phyloP scores from a whole-genome alignment of 2,797 vertebrate genomes.

The Melopsittacus undulatus region DNA sequence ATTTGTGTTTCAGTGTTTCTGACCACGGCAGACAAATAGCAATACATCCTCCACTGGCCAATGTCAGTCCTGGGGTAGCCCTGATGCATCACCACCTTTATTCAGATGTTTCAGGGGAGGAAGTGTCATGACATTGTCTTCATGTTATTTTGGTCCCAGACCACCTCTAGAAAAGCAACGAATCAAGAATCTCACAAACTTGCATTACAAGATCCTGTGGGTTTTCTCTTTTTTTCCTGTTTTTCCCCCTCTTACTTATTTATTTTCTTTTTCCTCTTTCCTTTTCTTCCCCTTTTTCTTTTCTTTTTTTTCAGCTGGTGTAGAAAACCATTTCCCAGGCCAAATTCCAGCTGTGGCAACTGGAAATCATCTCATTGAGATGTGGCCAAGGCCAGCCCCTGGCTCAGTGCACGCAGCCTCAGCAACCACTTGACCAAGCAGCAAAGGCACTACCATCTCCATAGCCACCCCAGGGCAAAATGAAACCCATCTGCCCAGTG shows the following conservation, averaged over 20 bases:
- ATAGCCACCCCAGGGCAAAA: background rate
- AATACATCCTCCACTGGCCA: background rate
- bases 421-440: background rate
- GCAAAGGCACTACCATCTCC: fast-evolving
- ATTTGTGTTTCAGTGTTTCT: background rate
- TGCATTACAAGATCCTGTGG: background rate
- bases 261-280: background rate
- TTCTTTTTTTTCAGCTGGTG: background rate
- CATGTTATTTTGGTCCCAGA: background rate
- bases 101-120: background rate
- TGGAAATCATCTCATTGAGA: background rate
- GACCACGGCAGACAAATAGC: background rate
- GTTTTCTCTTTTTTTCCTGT: background rate
- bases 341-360: background rate
- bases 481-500: background rate
- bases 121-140: background rate
- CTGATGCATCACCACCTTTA: background rate
- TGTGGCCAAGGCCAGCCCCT: background rate
- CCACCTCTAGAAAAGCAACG: background rate
- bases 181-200: background rate
- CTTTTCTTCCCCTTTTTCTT: fast-evolving
- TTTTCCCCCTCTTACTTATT: no score
- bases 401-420: fast-evolving
- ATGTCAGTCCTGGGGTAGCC: background rate
- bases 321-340: background rate